Evolutionary conservation across 2,888 invertebrate species (phyloP).

Genomic region (Polymixis flavicincta): DNA sequence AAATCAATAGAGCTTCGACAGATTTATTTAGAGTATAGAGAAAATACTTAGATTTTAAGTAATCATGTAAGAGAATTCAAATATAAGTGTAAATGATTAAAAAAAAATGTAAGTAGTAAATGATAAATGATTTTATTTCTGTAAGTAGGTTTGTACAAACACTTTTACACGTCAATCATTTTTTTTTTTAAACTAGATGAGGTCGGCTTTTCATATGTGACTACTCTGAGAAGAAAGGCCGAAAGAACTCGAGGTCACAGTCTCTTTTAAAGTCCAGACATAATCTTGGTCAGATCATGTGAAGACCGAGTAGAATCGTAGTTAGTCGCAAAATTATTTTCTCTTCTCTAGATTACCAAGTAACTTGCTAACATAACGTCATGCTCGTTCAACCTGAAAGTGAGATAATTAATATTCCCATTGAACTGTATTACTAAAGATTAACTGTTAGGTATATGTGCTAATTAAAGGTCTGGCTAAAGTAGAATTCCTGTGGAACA

Average conservation of each 20-base stretch:
- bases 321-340: not conserved
- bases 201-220: no score
- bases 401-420: constrained; percentile 10
- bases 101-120: not conserved
- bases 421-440: not conserved
- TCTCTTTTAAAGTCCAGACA: no score
- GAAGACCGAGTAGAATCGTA: not conserved
- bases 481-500: not conserved
- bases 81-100: not conserved
- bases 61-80: constrained; percentile 5
- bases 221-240: no score
- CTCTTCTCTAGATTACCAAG: not conserved
- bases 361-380: not conserved
- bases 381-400: not conserved
- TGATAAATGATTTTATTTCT: no score
- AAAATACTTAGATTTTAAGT: constrained; percentile 11
- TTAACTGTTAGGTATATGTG: not conserved
- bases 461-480: not conserved
- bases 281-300: no score
- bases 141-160: no score
- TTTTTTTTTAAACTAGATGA: no score
- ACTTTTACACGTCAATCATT: no score
- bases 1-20: not conserved
- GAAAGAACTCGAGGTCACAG: no score
- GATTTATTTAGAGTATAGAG: constrained; percentile 25